Conservation (phyloP, 2,113 vertebrate genomes). For the Nesoenas mayeri region DNA sequence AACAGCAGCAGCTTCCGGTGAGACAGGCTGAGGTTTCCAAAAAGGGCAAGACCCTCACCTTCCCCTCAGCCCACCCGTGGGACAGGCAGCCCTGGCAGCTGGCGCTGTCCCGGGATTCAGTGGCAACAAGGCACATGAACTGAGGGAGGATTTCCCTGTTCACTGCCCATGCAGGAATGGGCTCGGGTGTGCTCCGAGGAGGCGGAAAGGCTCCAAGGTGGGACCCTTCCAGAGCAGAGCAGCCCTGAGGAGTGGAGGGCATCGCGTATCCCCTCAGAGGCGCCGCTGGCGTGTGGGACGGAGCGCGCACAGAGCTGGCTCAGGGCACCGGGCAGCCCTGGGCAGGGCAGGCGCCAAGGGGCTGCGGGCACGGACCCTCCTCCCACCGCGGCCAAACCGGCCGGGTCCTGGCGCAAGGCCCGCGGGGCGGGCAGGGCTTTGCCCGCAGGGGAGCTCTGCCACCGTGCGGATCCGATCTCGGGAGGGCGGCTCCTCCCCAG, state of each 20-base stretch:
- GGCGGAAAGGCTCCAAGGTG: not conserved
- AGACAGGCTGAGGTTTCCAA: not conserved
- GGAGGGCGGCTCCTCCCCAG: no score
- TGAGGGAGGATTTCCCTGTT: not conserved
- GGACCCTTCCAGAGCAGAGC: no score
- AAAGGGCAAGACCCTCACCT: not conserved
- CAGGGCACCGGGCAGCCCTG: not conserved
- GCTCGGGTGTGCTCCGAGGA: not conserved
- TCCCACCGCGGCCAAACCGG: not conserved
- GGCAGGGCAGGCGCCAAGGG: not conserved
- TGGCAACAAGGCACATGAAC: not conserved
- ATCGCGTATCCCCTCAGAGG: no score
- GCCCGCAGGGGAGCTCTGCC: not conserved
- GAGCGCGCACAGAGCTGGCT: accelerated
- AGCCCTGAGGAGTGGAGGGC: not conserved
- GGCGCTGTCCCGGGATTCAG: no score
- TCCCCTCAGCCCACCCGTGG: not conserved
- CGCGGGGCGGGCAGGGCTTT: not conserved
- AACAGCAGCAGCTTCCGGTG: not conserved
- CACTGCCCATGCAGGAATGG: no score
- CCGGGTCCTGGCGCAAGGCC: not conserved
- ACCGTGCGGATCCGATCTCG: accelerated
- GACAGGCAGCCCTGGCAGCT: not conserved
- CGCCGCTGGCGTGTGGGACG: no score
- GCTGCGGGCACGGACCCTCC: not conserved